These are phyloP conservation scores for Hydrolagus colliei DNA, from an alignment of 2,797 vertebrate genomes.

Conservation along the genomic window DNA sequence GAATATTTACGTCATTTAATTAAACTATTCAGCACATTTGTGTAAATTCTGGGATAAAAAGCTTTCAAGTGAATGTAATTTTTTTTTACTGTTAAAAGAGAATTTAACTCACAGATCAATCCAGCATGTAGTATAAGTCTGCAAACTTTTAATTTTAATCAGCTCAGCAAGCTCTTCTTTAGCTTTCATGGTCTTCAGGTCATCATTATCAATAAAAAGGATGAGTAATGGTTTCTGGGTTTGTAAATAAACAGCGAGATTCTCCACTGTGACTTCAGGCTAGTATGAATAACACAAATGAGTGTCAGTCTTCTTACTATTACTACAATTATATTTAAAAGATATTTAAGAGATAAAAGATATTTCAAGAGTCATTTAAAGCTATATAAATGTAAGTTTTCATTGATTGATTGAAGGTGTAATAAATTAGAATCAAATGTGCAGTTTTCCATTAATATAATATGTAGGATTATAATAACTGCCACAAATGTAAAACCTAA, in stretches of 20 bases:
- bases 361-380: neutral
- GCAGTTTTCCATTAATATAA: too few species aligned
- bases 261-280: slow-evolving; percentile 85
- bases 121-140: slow-evolving; percentile 67
- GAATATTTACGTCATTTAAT: too few species aligned
- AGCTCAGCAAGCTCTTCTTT: slow-evolving; percentile 52
- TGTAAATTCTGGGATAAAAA: too few species aligned
- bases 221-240: slow-evolving; percentile 70
- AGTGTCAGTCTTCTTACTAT: neutral
- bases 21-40: too few species aligned
- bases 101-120: slow-evolving; percentile 73
- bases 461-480: too few species aligned
- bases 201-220: slow-evolving; percentile 71
- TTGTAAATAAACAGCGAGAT: slow-evolving; percentile 66
- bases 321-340: neutral
- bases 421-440: too few species aligned
- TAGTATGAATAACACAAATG: slow-evolving; percentile 41
- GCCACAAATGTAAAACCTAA: too few species aligned
- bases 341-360: neutral
- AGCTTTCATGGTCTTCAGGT: slow-evolving; percentile 44
- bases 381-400: too few species aligned
- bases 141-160: slow-evolving; percentile 40
- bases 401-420: too few species aligned
- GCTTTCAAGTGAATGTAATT: too few species aligned
- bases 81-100: neutral